These are phyloP conservation scores for Dioctria linearis DNA, from an alignment of 2,888 invertebrate species.

Conservation along the genomic window DNA sequence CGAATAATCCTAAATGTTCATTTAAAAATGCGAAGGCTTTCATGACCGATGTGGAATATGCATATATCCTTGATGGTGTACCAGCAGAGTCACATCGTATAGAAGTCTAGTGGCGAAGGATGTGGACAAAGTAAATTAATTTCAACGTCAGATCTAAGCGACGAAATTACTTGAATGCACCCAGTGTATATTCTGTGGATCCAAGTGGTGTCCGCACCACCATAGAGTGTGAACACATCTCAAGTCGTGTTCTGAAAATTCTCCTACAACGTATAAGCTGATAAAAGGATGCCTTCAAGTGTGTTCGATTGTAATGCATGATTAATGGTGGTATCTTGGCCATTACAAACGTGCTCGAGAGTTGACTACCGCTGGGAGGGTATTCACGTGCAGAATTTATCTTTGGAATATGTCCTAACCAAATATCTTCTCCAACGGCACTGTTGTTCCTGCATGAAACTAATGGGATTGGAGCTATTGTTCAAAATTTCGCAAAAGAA, in stretches of 20 bases:
- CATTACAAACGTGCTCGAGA: constrained; percentile 25
- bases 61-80: too few relatives aligned
- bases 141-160: constrained; percentile 34
- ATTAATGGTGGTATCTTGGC: constrained; percentile 46
- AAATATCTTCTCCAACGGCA: constrained; percentile 41
- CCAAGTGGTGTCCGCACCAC: not conserved
- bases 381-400: constrained; percentile 45
- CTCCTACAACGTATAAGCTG: constrained; percentile 34
- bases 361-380: constrained; percentile 27
- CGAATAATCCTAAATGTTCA: too few relatives aligned
- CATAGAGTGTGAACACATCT: constrained; percentile 40
- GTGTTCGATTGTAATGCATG: constrained; percentile 52
- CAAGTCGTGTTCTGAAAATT: constrained; percentile 49
- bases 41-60: too few relatives aligned
- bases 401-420: constrained; percentile 45
- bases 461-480: constrained; percentile 47
- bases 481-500: constrained; percentile 40
- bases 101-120: constrained; percentile 10
- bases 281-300: constrained; percentile 51
- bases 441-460: constrained; percentile 40
- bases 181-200: not conserved
- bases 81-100: constrained; percentile 7
- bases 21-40: too few relatives aligned
- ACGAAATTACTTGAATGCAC: constrained; percentile 33
- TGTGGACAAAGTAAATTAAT: constrained; percentile 22